Conservation (phyloP, 2,797 vertebrate genomes). For the Neosalanx taihuensis region DNA sequence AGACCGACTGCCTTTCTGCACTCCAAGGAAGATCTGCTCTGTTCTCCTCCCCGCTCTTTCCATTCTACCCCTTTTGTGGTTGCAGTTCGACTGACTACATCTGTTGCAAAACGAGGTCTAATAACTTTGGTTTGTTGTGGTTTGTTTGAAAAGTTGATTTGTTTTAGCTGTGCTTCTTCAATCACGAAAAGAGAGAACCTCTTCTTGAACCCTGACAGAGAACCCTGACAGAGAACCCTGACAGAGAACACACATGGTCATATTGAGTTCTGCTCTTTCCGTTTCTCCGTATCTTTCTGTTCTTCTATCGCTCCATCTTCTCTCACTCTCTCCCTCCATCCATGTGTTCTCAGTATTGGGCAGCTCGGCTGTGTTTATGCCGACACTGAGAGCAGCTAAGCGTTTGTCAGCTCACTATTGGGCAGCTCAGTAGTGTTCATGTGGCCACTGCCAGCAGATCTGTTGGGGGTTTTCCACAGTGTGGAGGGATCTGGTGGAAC, state of each 20-base stretch:
- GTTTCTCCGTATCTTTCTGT: conserved; percentile 24
- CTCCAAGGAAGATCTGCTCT: conserved; percentile 9
- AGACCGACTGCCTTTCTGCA: conserved; percentile 35
- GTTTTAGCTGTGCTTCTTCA: conserved; percentile 42
- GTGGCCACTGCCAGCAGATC: no score
- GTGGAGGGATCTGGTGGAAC: no score
- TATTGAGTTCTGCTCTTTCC: conserved; percentile 15
- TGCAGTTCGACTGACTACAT: background rate
- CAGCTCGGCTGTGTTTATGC: no score
- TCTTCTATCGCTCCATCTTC: conserved; percentile 3
- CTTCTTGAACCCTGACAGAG: conserved; percentile 36
- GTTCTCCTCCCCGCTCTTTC: conserved; percentile 14
- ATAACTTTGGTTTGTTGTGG: background rate
- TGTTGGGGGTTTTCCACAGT: no score
- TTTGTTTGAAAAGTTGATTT: conserved; percentile 53
- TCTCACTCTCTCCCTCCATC: conserved; percentile 3
- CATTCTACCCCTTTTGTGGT: conserved; percentile 2
- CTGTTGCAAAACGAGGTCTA: background rate
- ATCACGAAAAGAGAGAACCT: conserved; percentile 31
- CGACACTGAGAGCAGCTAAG: no score
- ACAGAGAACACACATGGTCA: conserved; percentile 39
- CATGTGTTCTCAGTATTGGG: background rate
- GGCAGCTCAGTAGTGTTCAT: no score
- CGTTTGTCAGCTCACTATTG: no score
- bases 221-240: conserved; percentile 30